Conservation (phyloP, 2,888 invertebrate genomes). For the Sphinx pinastri region DNA sequence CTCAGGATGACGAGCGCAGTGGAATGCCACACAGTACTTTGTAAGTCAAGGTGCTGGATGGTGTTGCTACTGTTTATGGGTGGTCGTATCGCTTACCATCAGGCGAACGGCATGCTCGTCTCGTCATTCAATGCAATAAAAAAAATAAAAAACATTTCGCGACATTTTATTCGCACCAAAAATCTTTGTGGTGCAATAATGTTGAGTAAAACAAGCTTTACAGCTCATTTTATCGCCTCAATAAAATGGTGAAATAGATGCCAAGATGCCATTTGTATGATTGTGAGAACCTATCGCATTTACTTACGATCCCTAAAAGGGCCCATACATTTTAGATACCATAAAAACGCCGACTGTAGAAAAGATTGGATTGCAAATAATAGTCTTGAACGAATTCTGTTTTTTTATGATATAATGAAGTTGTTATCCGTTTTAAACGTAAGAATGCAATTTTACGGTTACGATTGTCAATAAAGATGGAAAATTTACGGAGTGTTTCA, state of each 20-base stretch:
- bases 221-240: slow-evolving; percentile 54
- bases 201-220: slow-evolving; percentile 52
- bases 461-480: neutral
- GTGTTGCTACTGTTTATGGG: no score
- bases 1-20: no score
- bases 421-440: slow-evolving; percentile 17
- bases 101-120: no score
- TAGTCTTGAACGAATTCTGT: slow-evolving; percentile 31
- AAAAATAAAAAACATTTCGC: no score
- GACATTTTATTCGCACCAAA: slow-evolving; percentile 23
- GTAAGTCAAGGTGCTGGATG: no score
- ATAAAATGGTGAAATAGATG: slow-evolving; percentile 45
- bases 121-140: no score
- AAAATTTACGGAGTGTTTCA: slow-evolving; percentile 14
- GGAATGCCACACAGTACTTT: no score
- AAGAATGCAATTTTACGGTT: slow-evolving; percentile 6
- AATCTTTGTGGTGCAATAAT: slow-evolving; percentile 55
- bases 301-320: slow-evolving; percentile 52
- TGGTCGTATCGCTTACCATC: no score
- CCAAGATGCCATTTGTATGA: slow-evolving; percentile 35
- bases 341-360: slow-evolving; percentile 38
- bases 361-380: slow-evolving; percentile 42
- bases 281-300: slow-evolving; percentile 48
- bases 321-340: slow-evolving; percentile 34
- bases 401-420: slow-evolving; percentile 24